These are phyloP conservation scores for Atractosteus spatula DNA, from an alignment of 2,113 vertebrate species.

Conservation along the genomic window DNA sequence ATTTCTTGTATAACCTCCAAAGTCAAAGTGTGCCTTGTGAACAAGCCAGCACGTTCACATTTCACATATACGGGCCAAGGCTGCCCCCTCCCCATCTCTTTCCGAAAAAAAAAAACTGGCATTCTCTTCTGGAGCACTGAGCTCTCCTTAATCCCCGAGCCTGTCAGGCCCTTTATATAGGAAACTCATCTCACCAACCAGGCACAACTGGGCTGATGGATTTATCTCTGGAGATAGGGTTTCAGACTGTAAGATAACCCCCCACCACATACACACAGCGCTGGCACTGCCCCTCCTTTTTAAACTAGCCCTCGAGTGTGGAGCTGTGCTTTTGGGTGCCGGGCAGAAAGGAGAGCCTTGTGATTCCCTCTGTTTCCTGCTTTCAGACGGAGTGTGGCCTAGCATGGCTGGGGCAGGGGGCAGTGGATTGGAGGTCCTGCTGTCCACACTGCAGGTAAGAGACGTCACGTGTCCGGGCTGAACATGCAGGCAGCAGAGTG, in stretches of 20 bases:
- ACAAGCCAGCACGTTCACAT: no score
- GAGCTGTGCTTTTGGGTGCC: constrained; percentile 43
- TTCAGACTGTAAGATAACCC: constrained; percentile 36
- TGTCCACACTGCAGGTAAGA: constrained; percentile 86
- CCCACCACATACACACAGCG: neutral
- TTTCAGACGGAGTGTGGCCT: constrained; percentile 47
- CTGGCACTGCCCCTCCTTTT: constrained; percentile 18
- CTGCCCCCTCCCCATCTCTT: no score
- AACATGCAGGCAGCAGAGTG: neutral
- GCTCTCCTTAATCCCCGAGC: constrained; percentile 72
- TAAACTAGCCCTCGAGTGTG: constrained; percentile 31
- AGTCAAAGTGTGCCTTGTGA: no score
- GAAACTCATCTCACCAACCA: constrained; percentile 68
- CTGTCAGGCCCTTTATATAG: constrained; percentile 81
- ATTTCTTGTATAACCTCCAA: no score
- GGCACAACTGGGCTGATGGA: constrained; percentile 47
- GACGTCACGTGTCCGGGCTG: neutral
- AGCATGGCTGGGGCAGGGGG: constrained; percentile 75
- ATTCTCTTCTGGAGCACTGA: constrained; percentile 38
- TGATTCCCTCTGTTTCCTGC: constrained; percentile 14
- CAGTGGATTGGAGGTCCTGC: constrained; percentile 82
- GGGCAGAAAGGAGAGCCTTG: constrained; percentile 41
- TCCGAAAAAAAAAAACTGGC: constrained; percentile 26
- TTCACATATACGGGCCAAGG: no score
- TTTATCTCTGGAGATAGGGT: constrained; percentile 56